Evolutionary conservation across 2,888 invertebrate species (phyloP).

Genomic region (Chorisops tibialis): DNA sequence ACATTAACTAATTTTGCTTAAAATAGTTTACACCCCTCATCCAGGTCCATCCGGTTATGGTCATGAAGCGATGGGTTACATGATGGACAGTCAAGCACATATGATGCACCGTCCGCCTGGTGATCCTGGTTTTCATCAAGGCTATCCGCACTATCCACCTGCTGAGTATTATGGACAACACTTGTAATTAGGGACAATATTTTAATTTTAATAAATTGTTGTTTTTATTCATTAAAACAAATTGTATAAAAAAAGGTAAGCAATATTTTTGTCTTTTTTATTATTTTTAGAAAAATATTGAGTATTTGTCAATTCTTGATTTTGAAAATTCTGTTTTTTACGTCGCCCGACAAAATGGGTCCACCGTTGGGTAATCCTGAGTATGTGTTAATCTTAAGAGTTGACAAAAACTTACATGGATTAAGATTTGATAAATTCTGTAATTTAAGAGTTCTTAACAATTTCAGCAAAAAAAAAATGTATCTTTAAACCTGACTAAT

Average conservation of each 20-base stretch:
- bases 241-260: background rate
- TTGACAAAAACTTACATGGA: too few species aligned
- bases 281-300: background rate
- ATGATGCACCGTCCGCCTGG: conserved; percentile 96
- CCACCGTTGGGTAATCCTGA: too few species aligned
- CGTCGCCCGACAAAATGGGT: too few species aligned
- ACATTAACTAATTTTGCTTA: conserved; percentile 27
- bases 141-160: conserved; percentile 84
- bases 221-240: background rate
- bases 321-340: too few species aligned
- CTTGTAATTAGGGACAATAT: conserved; percentile 61
- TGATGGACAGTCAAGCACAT: conserved; percentile 95
- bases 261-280: too few species aligned
- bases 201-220: background rate
- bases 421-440: too few species aligned
- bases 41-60: conserved; percentile 96
- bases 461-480: background rate
- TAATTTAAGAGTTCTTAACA: too few species aligned
- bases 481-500: background rate
- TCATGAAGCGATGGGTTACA: conserved; percentile 95
- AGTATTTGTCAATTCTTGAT: background rate
- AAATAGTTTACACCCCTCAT: conserved; percentile 81
- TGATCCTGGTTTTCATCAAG: conserved; percentile 90
- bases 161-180: conserved; percentile 93
- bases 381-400: too few species aligned